Base-by-base conservation (phyloP, 1,140 invertebrate genomes). In the Pteromalus puparum region DNA sequence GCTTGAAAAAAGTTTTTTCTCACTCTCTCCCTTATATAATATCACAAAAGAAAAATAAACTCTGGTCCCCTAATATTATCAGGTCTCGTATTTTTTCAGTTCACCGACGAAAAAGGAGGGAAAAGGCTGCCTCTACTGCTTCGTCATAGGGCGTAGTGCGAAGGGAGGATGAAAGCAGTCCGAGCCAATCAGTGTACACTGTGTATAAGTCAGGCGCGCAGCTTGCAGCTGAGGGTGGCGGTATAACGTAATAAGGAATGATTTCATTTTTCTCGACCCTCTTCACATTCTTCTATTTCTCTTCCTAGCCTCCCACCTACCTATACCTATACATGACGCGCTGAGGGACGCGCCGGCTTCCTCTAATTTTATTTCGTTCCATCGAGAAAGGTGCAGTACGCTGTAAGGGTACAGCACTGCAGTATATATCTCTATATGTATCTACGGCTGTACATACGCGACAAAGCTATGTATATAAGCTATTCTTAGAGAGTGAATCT, bases 231-330 rank as follows among this genome's bases (percentile, higher is more conserved):
- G 70, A 86, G 87, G 86, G 83, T 87, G 83, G 34, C 67, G 84
- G 87, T 87, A 87, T 89, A 89, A 90, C 86, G 84, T 89, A 90
- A 90, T 88, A 90, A 89, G 89, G 85, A 87, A 90, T 89, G 88
- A 90, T 89, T 90, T 90, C 88, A 90, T 90, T 89, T 89, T 85
- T 81, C 38, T 53, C 78, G 65, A 81, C 67, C 67, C 77, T 80
- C 65, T 42, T 15, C 46, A 78, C 46, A 21, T 53, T 65, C 53
- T 24, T 53, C 48, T 28, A 24, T 24, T 46, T 30, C 18, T 21
- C 75, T 77, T 21, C 21, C 72, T 34, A 38, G 72, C 72, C 5
- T 12, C 15, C 72, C 13, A 12, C 21, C 15, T 1, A 10, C 70
- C 24, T 18, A 42, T 42, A 42, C 7, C 38, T 42, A 42, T 42